phyloP scores from a whole-genome alignment of 2,797 vertebrate genomes.

The Prunella strophiata region DNA sequence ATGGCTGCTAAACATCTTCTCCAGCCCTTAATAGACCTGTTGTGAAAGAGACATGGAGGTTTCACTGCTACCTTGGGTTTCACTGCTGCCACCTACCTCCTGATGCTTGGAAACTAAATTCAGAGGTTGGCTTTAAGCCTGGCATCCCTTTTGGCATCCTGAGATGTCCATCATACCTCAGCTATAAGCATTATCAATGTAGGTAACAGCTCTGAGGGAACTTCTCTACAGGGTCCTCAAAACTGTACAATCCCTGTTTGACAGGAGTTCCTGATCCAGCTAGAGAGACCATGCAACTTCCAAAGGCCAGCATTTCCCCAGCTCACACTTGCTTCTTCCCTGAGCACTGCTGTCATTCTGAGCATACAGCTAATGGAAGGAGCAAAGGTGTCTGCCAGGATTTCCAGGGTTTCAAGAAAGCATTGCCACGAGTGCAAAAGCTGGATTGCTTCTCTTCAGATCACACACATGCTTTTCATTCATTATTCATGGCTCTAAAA shows the following conservation, averaged over 20 bases:
- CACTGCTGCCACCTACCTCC: neutral
- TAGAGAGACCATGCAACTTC: neutral
- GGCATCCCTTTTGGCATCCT: neutral
- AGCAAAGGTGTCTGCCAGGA: neutral
- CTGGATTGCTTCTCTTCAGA: neutral
- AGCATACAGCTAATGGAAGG: neutral
- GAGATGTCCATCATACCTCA: neutral
- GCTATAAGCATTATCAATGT: neutral
- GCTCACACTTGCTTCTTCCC: neutral
- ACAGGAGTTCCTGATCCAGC: neutral
- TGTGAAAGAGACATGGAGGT: neutral
- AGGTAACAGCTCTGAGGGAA: neutral
- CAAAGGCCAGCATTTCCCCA: neutral
- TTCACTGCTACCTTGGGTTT: neutral
- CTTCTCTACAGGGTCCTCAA: neutral
- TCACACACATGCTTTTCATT: conserved; percentile 27
- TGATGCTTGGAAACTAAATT: conserved; percentile 1
- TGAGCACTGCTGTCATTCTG: neutral
- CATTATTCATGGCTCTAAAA: conserved; percentile 7
- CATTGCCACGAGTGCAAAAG: neutral
- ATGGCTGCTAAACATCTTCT: neutral
- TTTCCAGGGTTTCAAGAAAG: neutral
- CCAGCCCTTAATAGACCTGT: neutral
- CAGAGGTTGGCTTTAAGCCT: neutral
- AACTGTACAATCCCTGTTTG: neutral